phyloP scores from a whole-genome alignment of 2,888 invertebrate species.

The Saturnia pavonia region DNA sequence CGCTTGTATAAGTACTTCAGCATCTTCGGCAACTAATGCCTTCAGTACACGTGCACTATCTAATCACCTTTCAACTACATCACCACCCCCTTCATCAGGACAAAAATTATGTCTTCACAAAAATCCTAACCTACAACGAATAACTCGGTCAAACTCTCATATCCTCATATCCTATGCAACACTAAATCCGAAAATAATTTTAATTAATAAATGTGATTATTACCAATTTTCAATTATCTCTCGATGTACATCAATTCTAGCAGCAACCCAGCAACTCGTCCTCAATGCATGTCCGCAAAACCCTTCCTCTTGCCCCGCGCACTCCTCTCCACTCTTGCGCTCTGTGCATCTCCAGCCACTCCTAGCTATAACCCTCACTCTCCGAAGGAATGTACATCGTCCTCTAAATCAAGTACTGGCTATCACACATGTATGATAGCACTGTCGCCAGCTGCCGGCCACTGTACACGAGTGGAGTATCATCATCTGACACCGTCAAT shows the following conservation, averaged over 20 bases:
- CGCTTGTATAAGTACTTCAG: constrained; percentile 31
- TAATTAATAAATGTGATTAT: too few species aligned
- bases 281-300: not conserved
- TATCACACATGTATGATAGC: not conserved
- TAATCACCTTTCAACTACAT: not conserved
- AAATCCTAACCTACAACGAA: not conserved
- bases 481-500: not conserved
- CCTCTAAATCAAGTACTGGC: not conserved
- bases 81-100: not conserved
- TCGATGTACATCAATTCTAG: not conserved
- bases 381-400: not conserved
- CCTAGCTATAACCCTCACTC: not conserved
- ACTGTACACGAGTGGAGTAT: not conserved
- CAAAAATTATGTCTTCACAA: not conserved
- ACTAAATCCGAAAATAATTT: too few species aligned
- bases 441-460: not conserved
- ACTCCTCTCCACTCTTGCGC: not conserved
- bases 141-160: not conserved
- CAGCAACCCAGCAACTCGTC: not conserved
- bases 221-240: not conserved
- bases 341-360: not conserved
- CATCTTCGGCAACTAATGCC: constrained; percentile 13
- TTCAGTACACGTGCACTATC: constrained; percentile 1
- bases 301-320: not conserved
- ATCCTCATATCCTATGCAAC: too few species aligned